Percentiles rank a stretch among this genome's conserved stretches.
These are phyloP conservation scores for Drosophila mimetica DNA, from an alignment of 2,888 invertebrate species.

Conservation along the genomic window DNA sequence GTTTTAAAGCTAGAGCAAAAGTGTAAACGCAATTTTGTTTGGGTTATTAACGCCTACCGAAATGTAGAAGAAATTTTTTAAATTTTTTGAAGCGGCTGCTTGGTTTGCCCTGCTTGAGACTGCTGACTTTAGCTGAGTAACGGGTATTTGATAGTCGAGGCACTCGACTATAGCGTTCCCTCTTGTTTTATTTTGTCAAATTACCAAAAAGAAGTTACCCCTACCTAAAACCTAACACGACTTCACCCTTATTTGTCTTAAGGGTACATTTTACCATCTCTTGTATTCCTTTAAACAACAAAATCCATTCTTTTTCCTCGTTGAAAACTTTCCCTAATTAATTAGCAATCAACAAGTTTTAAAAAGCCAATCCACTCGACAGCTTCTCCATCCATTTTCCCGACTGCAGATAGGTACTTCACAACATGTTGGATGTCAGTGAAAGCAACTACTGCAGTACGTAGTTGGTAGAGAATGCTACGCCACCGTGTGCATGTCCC, in stretches of 20 bases:
- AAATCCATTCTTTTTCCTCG: neutral
- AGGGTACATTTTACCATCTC: neutral
- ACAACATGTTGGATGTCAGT: slow-evolving; percentile 1
- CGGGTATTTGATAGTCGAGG: too few species aligned
- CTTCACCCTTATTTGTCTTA: neutral
- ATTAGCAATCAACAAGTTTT: slow-evolving; percentile 61
- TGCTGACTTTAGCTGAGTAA: too few species aligned
- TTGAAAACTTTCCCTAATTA: slow-evolving; percentile 54
- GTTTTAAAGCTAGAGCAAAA: too few species aligned
- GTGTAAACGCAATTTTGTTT: too few species aligned
- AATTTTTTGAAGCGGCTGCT: too few species aligned
- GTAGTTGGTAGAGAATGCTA: neutral
- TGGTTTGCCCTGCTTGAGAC: too few species aligned
- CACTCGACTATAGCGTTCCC: too few species aligned
- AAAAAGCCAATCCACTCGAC: slow-evolving; percentile 16
- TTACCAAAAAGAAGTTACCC: too few species aligned
- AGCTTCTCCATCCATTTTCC: neutral
- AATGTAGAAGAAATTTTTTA: too few species aligned
- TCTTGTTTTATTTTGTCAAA: too few species aligned
- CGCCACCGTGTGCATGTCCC: slow-evolving; percentile 21
- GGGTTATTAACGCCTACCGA: too few species aligned
- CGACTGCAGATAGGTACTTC: neutral
- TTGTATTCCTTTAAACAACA: neutral
- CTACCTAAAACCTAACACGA: too few species aligned
- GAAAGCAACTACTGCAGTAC: neutral